Base-by-base conservation (phyloP, 2,797 vertebrate genomes). In the Neosilurus mollespiculum region DNA sequence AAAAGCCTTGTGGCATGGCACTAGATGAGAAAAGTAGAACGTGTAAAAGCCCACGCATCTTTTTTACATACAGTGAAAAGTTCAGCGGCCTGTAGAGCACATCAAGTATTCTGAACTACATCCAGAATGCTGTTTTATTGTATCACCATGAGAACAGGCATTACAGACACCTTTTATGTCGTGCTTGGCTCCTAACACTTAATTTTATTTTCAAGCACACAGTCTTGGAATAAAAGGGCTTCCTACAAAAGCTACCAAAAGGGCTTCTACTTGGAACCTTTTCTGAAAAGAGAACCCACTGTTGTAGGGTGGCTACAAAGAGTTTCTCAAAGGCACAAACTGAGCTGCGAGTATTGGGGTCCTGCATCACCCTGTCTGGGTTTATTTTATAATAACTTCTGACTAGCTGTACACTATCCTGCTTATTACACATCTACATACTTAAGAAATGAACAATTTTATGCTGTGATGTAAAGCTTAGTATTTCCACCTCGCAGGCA, bases 1-100 rank as follows among this genome's bases (percentile, higher is more conserved):
- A 61, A 88, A 86, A 81, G 81, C 81, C 69, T 34, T 80, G 83
- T 83, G 83, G 82, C 65, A 51, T 82, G 84, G 79, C 84, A 82
- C 83, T 72, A 66, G 82, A 84, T 81, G 80, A 85, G 70, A 84
- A 81, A 80, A 80, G 78, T 43, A 43, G 58, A 72, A 81, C 65
- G 66, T 87, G 75, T 78, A 80, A 76, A 70, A 49, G 12, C 70
- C 78, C 78, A 84, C 78, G 79, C 83, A 67, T 73, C 78, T 65
- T 67, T 84, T 81, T 84, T 80, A 76, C 83, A 81, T 66, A 80
- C 78, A 81, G 62, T 61, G 62, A 84, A 84, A 80, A 80, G 53
- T 81, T 51, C 59, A 82, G 53, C 43, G 10, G 61, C 37, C 62
- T 67, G 62, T 20, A 2, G 49, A 78, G 43, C 59, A 26, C 77